Evolutionary conservation across 2,888 invertebrate species (phyloP), one percentile per base, ranked within the genome.

Genomic region (Caenorhabditis afra): DNA sequence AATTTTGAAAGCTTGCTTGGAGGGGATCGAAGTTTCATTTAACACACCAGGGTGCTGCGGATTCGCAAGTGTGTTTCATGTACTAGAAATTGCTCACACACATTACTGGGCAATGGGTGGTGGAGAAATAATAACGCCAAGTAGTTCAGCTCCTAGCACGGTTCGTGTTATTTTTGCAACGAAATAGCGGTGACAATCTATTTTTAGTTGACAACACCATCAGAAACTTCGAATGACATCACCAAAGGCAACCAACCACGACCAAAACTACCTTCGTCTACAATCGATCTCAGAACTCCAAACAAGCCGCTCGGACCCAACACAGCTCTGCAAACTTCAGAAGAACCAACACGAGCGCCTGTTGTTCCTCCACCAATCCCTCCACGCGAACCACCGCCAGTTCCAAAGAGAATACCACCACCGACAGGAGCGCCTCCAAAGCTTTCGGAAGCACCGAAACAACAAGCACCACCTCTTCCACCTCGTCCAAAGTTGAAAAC

Each of bases 1-100:
- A 91, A 94, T 97, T 68, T 92, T 97, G 35, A 95, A 95, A 91
- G 95, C 96, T 1, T 94, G 96, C 47, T 94, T 95, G 7, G 94
- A 94, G 85, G 98, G 98, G 0, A 92, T 98, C 64, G 97, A 97
- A 78, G 73, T 83, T 7, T 87, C 85, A 3, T 89, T 86, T 74
- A 87, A 87, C 67, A 87, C 87, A n/a, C 89, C 95, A 88, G 97
- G 97, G 0, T 93, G 96, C 1, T 97, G 97, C 41, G 99, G 99
- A 22, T 96, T 97, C 95, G 92, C 93, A 0, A 96, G 97, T 3
- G 96, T 97, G 0, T 97, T 96, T 91, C 96, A 97, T 91, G 93
- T 98, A 83, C 94, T 98, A 88, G 99, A 99, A 93, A 96, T 99
- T 90, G 95, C 96, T 2, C 98, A 99, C 91, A 99, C 99, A 0